A percentile compares a stretch with the other conserved stretches of the same genome.
Conservation (phyloP, 2,797 vertebrate species). For the Chrysocyon brachyurus region DNA sequence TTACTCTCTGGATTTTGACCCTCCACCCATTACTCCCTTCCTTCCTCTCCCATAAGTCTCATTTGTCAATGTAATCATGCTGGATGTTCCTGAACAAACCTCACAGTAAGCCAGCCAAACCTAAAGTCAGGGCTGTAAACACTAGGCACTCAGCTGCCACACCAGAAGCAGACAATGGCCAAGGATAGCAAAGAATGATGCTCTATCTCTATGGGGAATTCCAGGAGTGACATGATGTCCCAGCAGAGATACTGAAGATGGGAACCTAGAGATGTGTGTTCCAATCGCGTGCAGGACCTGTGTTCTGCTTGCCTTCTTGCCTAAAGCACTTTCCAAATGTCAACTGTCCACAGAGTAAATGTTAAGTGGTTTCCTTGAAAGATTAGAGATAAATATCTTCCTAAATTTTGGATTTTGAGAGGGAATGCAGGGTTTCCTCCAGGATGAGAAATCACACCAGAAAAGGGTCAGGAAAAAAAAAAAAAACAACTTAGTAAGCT, state of each 20-base stretch:
- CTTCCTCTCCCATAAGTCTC: not conserved
- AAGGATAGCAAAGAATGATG: not conserved
- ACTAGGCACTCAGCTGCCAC: not conserved
- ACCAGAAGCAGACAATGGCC: slow-evolving; percentile 5
- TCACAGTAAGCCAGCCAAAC: not conserved
- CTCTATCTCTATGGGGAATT: not conserved
- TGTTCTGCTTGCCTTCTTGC: not conserved
- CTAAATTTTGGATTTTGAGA: not conserved
- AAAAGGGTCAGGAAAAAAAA: not conserved
- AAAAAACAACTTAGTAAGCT: not conserved
- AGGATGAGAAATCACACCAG: not conserved
- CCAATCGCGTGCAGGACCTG: not conserved
- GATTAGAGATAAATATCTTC: slow-evolving; percentile 14
- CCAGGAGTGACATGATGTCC: not conserved
- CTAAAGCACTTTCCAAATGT: slow-evolving; percentile 41
- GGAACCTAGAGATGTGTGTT: not conserved
- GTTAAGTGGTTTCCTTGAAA: not conserved
- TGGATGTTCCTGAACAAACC: not conserved
- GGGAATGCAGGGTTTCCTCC: not conserved
- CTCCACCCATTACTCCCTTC: not conserved
- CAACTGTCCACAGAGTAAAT: not conserved
- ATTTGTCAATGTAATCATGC: not conserved
- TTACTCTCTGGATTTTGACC: not conserved
- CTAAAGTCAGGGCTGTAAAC: not conserved
- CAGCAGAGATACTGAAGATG: not conserved